Evolutionary conservation across 2,888 invertebrate species (phyloP).

Genomic region (Gibbula magus): DNA sequence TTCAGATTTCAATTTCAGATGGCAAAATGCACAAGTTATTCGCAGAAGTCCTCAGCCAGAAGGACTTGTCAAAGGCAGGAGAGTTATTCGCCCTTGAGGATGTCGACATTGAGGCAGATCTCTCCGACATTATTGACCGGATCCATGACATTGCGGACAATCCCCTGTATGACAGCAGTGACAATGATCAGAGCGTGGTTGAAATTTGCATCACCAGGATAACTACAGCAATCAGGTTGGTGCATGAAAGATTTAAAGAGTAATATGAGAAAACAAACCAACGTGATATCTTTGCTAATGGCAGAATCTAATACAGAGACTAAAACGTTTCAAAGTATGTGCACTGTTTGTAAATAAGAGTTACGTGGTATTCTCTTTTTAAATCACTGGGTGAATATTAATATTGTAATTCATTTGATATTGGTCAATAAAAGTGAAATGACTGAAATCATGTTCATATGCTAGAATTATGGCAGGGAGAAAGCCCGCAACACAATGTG

Average conservation of each 20-base stretch:
- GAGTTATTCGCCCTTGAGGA: constrained; percentile 93
- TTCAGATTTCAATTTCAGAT: no score
- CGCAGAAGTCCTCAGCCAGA: constrained; percentile 90
- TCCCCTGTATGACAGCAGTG: constrained; percentile 88
- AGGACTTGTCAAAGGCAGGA: constrained; percentile 91
- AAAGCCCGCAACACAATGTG: no score
- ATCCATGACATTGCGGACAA: constrained; percentile 85
- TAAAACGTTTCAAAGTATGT: no score
- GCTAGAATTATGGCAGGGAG: no score
- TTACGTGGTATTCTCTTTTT: no score
- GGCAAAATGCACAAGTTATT: constrained; percentile 79
- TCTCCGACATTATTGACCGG: constrained; percentile 83
- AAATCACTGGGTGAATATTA: no score
- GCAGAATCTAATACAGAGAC: no score
- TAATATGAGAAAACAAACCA: not conserved
- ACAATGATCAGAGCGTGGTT: constrained; percentile 94
- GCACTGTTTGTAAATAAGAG: no score
- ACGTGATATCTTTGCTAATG: no score
- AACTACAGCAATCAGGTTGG: constrained; percentile 88
- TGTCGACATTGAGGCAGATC: constrained; percentile 81
- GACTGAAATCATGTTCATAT: no score
- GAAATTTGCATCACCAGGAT: constrained; percentile 95
- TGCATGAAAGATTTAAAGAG: not conserved
- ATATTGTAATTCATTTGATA: no score
- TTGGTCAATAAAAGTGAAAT: no score